Evolutionary conservation across 2,888 invertebrate genomes (phyloP), one percentile per base, ranked within the genome.

Genomic region (Entomobrya multifasciata): DNA sequence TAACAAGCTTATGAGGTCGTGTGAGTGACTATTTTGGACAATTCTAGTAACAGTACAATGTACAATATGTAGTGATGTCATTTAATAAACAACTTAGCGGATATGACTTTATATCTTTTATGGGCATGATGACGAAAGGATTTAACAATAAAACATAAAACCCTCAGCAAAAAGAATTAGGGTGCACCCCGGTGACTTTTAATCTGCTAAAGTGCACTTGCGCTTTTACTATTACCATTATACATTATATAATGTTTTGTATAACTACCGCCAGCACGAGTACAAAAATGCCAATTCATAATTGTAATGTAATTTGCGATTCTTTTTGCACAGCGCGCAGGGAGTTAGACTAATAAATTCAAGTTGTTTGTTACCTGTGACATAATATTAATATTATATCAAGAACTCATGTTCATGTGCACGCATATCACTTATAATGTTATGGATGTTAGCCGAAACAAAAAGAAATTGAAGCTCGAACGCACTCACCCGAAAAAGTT

Each of bases 31-130:
- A n/a, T n/a, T n/a, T n/a, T n/a, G n/a, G 49, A 49, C n/a, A 49
- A 36, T 36, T 36, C 4, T 36, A 49, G 5, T 15, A 49, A n/a
- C n/a, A n/a, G 22, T 25, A 57, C 22, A 20, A 5, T 20, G 2
- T 5, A 55, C 2, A 57, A 57, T 57, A 25, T 22, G 57, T n/a
- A n/a, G n/a, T 6, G 57, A 57, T 57, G 57, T 57, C 57, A 65
- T 65, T 65, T 65, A 10, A n/a, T n/a, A n/a, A n/a, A n/a, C n/a
- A n/a, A 36, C 30, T 1, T 30, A 20, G 44, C 67, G 67, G 67
- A 67, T 67, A 67, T 67, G 67, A 67, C 67, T 30, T 67, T 67
- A 13, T 41, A 60, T 55, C 60, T 60, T 60, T 60, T 60, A 60
- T 60, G 60, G 30, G 11, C 6, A 30, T 60, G 57, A 15, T 57